Evolutionary conservation across 2,113 vertebrate species (phyloP), one percentile per base, ranked within the genome.

Genomic region (Neodontobutis hainanensis): DNA sequence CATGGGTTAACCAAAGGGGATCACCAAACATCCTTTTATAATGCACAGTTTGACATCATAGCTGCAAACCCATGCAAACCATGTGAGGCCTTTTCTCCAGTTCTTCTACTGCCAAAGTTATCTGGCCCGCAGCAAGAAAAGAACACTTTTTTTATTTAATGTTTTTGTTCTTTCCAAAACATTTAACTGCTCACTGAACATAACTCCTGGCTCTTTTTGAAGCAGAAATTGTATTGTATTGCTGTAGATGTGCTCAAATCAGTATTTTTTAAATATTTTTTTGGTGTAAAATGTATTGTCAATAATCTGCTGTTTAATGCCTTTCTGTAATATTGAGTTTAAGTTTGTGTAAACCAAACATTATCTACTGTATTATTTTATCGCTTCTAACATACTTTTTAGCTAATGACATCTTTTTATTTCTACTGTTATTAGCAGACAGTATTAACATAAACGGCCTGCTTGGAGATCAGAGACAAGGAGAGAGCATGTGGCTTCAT

Each of bases 1-100:
- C 76, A 68, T 64, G 65, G 73, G 77, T 87, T 83, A 78, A 84
- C 86, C 80, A 70, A 40, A n/a, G 68, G 63, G 83, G 78, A 87
- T 81, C 65, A 62, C 75, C 58, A 65, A 68, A 64, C 66, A 65
- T 81, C 77, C 71, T 79, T 78, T 79, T 64, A 66, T 59, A 70
- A 61, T 59, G 36, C 63, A 73, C 71, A 79, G 60, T 77, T 73
- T 80, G 83, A 87, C 81, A 76, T 75, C 65, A 63, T 73, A 66
- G 76, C 71, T 73, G 75, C 74, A 82, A 68, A 82, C 67, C 71
- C n/a, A 36, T 63, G 64, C 57, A 73, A 80, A 58, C 52, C 70
- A 61, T 62, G 34, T 42, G 55, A 80, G 80, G 61, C 73, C 38
- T 19, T 51, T 68, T 63, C 42, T 71, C 64, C 65, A 76, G n/a